phyloP scores from a whole-genome alignment of 2,797 vertebrate genomes.

The Anguilla megastoma region DNA sequence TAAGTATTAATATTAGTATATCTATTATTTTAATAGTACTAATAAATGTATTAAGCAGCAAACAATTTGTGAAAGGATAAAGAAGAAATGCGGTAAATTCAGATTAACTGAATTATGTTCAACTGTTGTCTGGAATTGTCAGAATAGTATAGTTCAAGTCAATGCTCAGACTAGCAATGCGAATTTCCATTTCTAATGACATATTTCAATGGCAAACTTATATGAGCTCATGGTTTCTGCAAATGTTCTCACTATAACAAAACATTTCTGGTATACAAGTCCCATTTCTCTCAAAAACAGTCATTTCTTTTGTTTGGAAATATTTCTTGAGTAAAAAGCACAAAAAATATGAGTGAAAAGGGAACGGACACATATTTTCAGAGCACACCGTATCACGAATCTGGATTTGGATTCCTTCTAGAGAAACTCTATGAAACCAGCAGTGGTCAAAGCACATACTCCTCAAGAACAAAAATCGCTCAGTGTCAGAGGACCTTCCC shows the following conservation, averaged over 20 bases:
- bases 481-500: constrained; percentile 31
- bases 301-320: not conserved
- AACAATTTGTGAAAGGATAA: not conserved
- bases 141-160: not conserved
- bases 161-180: not conserved
- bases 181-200: not conserved
- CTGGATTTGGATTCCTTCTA: not conserved
- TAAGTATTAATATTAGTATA: no score
- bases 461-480: not conserved
- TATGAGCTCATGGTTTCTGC: not conserved
- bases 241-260: not conserved
- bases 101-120: not conserved
- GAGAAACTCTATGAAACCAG: not conserved
- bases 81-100: not conserved
- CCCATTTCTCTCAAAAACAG: not conserved
- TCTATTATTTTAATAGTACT: no score
- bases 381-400: not conserved
- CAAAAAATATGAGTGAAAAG: not conserved
- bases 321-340: not conserved
- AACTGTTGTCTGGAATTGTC: not conserved
- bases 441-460: not conserved
- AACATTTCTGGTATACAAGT: not conserved
- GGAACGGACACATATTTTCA: not conserved
- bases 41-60: not conserved
- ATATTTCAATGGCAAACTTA: not conserved